Evolutionary conservation across 2,113 vertebrate species (phyloP).

Genomic region (Azemiops feae): DNA sequence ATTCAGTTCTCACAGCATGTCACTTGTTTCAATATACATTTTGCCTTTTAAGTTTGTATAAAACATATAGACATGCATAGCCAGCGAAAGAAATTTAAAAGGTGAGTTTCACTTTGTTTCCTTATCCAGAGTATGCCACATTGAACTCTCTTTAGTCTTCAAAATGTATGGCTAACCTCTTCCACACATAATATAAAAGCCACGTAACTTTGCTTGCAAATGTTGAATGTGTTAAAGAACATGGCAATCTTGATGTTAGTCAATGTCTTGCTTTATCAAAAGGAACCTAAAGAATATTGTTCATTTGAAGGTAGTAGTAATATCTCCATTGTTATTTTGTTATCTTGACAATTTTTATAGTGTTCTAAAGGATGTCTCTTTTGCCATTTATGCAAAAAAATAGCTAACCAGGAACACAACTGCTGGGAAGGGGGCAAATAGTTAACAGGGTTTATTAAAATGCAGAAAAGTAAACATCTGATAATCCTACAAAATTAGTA

Average conservation of each 20-base stretch:
- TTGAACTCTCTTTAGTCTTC: neutral
- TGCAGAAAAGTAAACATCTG: conserved; percentile 41
- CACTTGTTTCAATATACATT: conserved; percentile 33
- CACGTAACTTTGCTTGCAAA: neutral
- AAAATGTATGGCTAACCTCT: neutral
- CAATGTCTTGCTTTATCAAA: neutral
- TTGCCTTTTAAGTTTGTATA: conserved; percentile 31
- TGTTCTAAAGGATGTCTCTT: conserved; percentile 42
- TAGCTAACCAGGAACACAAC: conserved; percentile 47
- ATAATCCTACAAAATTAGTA: conserved; percentile 63
- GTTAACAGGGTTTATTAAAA: conserved; percentile 65
- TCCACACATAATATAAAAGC: neutral
- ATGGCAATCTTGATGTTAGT: neutral
- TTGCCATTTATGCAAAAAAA: conserved; percentile 37
- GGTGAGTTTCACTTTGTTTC: neutral
- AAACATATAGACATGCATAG: neutral
- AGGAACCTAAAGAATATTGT: conserved; percentile 27
- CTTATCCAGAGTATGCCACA: neutral
- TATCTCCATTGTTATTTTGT: conserved; percentile 39
- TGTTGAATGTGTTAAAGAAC: neutral
- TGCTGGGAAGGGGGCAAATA: conserved; percentile 32
- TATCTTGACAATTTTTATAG: conserved; percentile 34
- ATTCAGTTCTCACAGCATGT: conserved; percentile 14
- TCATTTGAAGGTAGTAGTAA: conserved; percentile 14
- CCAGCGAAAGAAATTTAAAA: neutral